Evolutionary conservation across 2,797 vertebrate genomes (phyloP), one percentile per base, ranked within the genome.

Genomic region (Poeciliopsis presidionis): DNA sequence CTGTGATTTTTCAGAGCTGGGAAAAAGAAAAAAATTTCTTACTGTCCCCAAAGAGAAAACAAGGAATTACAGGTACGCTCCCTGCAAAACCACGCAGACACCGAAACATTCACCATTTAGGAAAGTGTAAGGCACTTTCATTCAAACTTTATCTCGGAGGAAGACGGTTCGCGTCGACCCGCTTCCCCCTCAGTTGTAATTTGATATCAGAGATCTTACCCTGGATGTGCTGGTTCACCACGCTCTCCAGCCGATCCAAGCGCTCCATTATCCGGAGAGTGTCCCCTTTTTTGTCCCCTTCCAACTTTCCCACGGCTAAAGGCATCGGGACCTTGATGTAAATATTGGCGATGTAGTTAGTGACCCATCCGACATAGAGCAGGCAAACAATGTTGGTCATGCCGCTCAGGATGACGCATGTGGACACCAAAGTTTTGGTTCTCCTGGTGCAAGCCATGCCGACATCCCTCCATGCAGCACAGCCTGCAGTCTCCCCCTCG

Each of bases 381-480:
- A 99, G 94, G 89, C 98, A 99, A 78, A 98, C 96, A 84, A 99
- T 98, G 92, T 99, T 99, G 95, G 97, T 99, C 97, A 99, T 98
- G 87, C 98, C 98, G 90, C 98, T 99, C 93, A 99, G 93, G 93
- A 99, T 99, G 93, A 99, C 98, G 94, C 98, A 99, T 92, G 98
- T 98, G 93, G 98, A 99, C 95, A 99, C 97, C 94, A 99, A 97
- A 97, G 98, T 98, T 97, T 99, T 99, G 96, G 97, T 98, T 96
- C 98, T 99, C 96, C 98, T 98, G 94, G 97, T 97, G 96, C 98
- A 99, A 96, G 97, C 97, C 98, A 99, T 99, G 87, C 96, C 97
- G 94, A 96, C 94, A 95, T 96, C 94, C 95, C 97, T 99, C 96
- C 98, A 97, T 96, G 94, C 94, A 97, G 96, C 87, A 72, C 85